Conservation (phyloP, 2,113 vertebrate genomes). For the Datnioides undecimradiatus region DNA sequence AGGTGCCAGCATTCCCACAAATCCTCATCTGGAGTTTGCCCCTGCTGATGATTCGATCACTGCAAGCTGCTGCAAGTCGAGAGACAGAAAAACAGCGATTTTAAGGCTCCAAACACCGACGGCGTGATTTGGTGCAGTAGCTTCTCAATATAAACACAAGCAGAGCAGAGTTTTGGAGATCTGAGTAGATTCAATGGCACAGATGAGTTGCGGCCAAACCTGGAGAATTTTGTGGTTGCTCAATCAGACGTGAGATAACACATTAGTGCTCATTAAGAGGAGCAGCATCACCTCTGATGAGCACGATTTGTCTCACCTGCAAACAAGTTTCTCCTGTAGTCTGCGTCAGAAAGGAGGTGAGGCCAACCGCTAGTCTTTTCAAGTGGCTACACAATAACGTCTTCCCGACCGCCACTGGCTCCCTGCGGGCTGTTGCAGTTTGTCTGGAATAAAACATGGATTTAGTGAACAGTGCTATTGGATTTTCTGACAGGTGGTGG, state of each 20-base stretch:
- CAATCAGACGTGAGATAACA: not conserved
- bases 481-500: not conserved
- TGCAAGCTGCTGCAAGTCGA: conserved; percentile 40
- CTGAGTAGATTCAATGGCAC: no score
- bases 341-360: not conserved
- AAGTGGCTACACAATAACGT: not conserved
- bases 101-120: not conserved
- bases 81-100: not conserved
- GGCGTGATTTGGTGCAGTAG: not conserved
- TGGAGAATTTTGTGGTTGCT: not conserved
- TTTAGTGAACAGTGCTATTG: conserved; percentile 1
- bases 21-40: not conserved
- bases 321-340: not conserved
- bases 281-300: not conserved
- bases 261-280: no score
- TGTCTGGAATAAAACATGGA: conserved; percentile 24
- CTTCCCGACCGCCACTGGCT: not conserved
- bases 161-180: not conserved
- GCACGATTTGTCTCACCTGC: not conserved
- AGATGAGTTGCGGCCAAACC: no score
- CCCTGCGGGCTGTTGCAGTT: not conserved
- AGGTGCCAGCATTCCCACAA: conserved; percentile 37
- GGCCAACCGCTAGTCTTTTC: not conserved
- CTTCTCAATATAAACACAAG: not conserved
- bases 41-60: not conserved